Evolutionary conservation across 2,888 invertebrate genomes (phyloP).

Genomic region (Gonocerus acuteangulatus): DNA sequence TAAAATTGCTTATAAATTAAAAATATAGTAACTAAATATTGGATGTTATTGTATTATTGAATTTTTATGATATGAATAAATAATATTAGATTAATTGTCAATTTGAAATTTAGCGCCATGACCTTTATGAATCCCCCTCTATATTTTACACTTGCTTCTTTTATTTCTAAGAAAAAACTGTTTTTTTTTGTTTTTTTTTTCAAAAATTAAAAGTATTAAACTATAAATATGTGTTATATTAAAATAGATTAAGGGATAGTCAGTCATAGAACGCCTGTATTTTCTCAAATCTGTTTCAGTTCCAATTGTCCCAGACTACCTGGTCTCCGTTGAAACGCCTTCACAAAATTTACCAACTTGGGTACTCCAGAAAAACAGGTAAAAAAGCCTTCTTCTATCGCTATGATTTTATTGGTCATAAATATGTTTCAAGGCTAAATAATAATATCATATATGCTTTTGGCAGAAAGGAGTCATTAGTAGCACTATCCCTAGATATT

Average conservation of each 20-base stretch:
- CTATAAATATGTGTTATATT: too few species aligned
- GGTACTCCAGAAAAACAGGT: slow-evolving; percentile 4
- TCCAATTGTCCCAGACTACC: slow-evolving; percentile 70
- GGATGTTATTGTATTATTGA: neutral
- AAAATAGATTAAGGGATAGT: too few species aligned
- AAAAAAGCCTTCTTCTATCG: neutral
- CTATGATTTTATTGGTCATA: neutral
- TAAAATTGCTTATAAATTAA: neutral
- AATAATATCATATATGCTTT: neutral
- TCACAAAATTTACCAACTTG: neutral
- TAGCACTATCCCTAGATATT: too few species aligned
- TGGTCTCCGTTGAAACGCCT: slow-evolving; percentile 44
- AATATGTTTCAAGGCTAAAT: neutral
- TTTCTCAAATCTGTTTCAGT: slow-evolving; percentile 51
- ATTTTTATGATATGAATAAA: too few species aligned
- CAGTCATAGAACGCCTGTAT: too few species aligned
- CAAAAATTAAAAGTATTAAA: too few species aligned
- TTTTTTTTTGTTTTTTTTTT: neutral
- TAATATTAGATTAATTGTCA: too few species aligned
- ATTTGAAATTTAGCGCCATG: too few species aligned
- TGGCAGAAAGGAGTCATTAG: too few species aligned
- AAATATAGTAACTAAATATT: neutral
- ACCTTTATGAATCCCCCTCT: too few species aligned
- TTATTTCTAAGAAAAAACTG: too few species aligned
- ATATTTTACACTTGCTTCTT: too few species aligned